A percentile compares a stretch with the other conserved stretches of the same genome.
Conservation (phyloP, 2,888 invertebrate genomes). For the Atethmia centrago region DNA sequence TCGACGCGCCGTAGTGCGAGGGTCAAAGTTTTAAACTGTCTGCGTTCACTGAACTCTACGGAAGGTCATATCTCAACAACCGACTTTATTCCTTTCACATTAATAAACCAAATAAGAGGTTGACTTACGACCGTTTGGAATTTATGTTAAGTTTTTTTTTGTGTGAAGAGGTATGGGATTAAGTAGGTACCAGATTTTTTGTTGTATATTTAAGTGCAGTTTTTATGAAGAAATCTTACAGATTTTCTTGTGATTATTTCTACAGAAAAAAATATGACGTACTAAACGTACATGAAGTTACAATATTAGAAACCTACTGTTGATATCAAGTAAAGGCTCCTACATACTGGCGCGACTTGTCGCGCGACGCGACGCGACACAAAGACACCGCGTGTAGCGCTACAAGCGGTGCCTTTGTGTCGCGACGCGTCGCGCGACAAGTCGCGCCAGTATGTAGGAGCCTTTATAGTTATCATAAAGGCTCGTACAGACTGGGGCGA, state of each 20-base stretch:
- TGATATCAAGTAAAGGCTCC: too few species aligned
- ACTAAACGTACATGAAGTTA: too few species aligned
- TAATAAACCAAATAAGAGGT: constrained; percentile 59
- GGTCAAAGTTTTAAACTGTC: constrained; percentile 72
- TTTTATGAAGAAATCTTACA: constrained; percentile 12
- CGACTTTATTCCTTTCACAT: constrained; percentile 69
- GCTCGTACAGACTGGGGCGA: too few species aligned
- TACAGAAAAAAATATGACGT: too few species aligned
- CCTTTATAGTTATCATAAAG: too few species aligned
- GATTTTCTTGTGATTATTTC: neutral
- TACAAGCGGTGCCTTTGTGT: too few species aligned
- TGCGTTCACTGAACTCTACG: constrained; percentile 73
- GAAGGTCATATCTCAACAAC: constrained; percentile 70
- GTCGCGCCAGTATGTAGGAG: too few species aligned
- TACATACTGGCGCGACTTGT: too few species aligned
- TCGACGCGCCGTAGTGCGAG: constrained; percentile 57
- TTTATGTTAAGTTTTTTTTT: constrained; percentile 35
- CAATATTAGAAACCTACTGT: too few species aligned
- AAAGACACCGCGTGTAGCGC: too few species aligned
- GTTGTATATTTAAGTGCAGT: neutral
- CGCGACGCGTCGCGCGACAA: too few species aligned
- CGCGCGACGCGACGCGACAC: too few species aligned
- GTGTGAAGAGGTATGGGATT: constrained; percentile 6
- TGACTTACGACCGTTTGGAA: constrained; percentile 43
- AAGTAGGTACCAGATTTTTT: constrained; percentile 11